These are phyloP conservation scores for Melanitta fusca DNA, from an alignment of 2,797 vertebrate genomes.

Conservation along the genomic window DNA sequence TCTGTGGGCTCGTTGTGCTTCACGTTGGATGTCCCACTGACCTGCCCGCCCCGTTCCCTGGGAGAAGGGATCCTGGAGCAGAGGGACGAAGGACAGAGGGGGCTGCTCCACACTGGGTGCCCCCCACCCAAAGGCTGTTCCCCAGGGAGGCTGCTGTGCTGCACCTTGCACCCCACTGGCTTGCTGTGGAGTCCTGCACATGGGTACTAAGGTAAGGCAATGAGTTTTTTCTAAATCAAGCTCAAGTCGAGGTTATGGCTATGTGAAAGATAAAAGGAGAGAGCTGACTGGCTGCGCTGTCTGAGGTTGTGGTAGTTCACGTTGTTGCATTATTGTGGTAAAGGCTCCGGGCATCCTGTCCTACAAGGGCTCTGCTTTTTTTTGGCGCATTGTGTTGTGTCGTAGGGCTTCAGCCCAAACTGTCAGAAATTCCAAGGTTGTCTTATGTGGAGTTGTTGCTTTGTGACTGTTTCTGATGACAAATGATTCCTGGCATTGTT, in stretches of 20 bases:
- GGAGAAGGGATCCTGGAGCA: background rate
- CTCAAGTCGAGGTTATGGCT: background rate
- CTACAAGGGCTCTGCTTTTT: background rate
- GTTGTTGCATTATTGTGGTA: accelerated
- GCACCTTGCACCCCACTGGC: accelerated
- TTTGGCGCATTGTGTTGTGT: background rate
- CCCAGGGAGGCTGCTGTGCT: accelerated
- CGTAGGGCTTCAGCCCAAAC: background rate
- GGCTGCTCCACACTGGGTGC: background rate
- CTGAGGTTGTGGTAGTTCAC: accelerated
- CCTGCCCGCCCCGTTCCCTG: accelerated
- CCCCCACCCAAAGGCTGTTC: background rate
- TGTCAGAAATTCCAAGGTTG: background rate
- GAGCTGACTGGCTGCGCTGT: accelerated
- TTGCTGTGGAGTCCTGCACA: accelerated
- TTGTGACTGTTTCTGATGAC: background rate
- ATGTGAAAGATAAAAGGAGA: background rate
- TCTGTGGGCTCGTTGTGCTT: accelerated
- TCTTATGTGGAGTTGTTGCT: background rate
- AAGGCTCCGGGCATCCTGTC: accelerated
- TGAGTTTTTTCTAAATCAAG: background rate
- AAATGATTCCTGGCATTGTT: background rate
- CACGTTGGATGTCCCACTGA: background rate
- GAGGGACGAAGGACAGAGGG: background rate
- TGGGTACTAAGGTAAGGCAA: background rate